These are phyloP conservation scores for Gorsachius magnificus DNA, from an alignment of 2,797 vertebrate genomes.

Conservation along the genomic window DNA sequence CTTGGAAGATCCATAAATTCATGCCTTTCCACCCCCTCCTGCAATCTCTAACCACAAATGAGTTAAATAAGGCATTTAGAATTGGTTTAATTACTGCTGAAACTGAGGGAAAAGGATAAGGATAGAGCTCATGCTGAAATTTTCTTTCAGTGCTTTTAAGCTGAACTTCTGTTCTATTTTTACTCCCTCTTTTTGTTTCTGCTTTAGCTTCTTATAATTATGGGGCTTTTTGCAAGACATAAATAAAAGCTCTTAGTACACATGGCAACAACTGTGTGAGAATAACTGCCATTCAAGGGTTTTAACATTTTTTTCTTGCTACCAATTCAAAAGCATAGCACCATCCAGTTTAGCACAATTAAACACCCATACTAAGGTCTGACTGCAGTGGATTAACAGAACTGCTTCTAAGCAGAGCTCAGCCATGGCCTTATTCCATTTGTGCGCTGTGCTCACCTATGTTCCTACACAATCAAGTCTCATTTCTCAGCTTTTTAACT, in stretches of 20 bases:
- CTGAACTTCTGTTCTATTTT: slow-evolving; percentile 36
- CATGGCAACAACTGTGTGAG: not conserved
- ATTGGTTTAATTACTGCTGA: slow-evolving; percentile 6
- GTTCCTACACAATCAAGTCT: not conserved
- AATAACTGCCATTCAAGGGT: not conserved
- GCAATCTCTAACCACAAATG: not conserved
- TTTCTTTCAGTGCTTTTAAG: slow-evolving; percentile 28
- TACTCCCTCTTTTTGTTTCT: not conserved
- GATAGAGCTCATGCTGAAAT: not conserved
- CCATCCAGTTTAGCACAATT: not conserved
- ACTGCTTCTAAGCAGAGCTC: not conserved
- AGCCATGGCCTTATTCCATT: not conserved
- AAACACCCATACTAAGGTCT: not conserved
- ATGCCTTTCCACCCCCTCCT: not conserved
- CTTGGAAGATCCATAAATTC: not conserved
- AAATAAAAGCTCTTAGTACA: slow-evolving; percentile 36
- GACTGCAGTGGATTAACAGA: slow-evolving; percentile 8
- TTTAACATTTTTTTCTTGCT: slow-evolving; percentile 37
- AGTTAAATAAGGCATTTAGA: not conserved
- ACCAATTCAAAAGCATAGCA: not conserved
- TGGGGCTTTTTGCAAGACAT: slow-evolving; percentile 15
- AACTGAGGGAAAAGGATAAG: not conserved
- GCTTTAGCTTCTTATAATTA: slow-evolving; percentile 48
- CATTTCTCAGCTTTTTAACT: slow-evolving; percentile 31
- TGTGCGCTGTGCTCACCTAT: not conserved